Evolutionary conservation across 2,888 invertebrate genomes (phyloP).

Genomic region (Tinea trinotella): DNA sequence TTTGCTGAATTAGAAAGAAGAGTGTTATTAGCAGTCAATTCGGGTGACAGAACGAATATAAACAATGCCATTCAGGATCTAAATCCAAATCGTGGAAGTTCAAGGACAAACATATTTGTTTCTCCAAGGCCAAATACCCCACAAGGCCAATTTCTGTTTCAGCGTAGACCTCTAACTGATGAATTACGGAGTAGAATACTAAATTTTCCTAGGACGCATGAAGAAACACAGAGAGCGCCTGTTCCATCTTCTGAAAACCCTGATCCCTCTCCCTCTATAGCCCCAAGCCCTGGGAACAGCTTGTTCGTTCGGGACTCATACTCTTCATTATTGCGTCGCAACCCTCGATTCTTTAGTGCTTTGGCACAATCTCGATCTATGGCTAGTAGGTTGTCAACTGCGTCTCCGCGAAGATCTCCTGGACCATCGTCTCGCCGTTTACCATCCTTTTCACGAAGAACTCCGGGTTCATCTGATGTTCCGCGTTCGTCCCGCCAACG

Average conservation of each 20-base stretch:
- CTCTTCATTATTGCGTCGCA: too few relatives aligned
- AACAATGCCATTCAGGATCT: background rate
- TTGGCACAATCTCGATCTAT: slow-evolving; percentile 20
- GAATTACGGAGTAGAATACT: too few relatives aligned
- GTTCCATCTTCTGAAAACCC: background rate
- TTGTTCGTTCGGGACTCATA: too few relatives aligned
- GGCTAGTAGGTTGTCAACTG: background rate
- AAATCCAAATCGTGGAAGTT: slow-evolving; percentile 29
- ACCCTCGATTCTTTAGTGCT: slow-evolving; percentile 21
- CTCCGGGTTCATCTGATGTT: too few relatives aligned
- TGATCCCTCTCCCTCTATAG: slow-evolving; percentile 27
- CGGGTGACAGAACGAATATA: too few relatives aligned
- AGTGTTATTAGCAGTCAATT: background rate
- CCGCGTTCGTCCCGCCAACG: too few relatives aligned
- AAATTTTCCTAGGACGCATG: background rate
- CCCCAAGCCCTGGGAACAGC: background rate
- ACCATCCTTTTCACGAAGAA: too few relatives aligned
- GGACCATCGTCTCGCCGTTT: too few relatives aligned
- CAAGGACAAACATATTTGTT: slow-evolving; percentile 56
- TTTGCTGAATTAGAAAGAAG: slow-evolving; percentile 31
- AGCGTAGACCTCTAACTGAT: slow-evolving; percentile 29
- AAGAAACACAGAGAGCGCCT: background rate
- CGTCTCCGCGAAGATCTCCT: too few relatives aligned
- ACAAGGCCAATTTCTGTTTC: slow-evolving; percentile 30
- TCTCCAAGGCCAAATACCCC: slow-evolving; percentile 37